These are phyloP conservation scores for Pocota personata DNA, from an alignment of 2,888 invertebrate genomes.

Conservation along the genomic window DNA sequence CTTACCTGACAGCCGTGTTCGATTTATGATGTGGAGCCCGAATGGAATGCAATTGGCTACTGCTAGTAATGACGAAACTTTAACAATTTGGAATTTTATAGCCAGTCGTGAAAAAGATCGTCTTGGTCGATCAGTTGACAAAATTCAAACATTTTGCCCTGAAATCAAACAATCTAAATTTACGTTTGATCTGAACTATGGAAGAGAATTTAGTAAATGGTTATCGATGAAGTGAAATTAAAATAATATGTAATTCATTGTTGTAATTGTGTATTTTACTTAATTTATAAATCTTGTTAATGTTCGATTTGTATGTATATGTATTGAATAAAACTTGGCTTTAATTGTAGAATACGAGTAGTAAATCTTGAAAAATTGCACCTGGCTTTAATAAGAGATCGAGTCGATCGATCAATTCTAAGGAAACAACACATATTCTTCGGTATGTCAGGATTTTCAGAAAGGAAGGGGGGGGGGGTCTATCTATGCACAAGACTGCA, in stretches of 20 bases:
- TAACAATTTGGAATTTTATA: constrained; percentile 82
- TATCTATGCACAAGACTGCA: too few species aligned
- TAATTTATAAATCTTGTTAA: too few species aligned
- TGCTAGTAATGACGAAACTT: constrained; percentile 81
- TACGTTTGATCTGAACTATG: constrained; percentile 22
- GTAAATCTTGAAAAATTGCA: too few species aligned
- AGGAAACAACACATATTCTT: too few species aligned
- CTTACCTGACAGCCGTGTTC: constrained; percentile 77
- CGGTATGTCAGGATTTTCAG: too few species aligned
- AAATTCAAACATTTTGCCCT: neutral
- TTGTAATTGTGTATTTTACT: neutral
- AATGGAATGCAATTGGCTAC: constrained; percentile 80
- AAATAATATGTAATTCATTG: neutral
- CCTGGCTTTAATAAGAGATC: too few species aligned
- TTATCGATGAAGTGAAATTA: constrained; percentile 21
- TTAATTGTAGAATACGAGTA: too few species aligned
- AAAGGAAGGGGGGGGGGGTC: too few species aligned
- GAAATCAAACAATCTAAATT: neutral
- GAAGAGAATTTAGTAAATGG: constrained; percentile 50
- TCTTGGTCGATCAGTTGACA: neutral
- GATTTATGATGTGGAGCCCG: constrained; percentile 81
- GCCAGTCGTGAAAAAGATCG: constrained; percentile 56
- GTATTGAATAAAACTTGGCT: too few species aligned
- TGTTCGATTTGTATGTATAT: too few species aligned
- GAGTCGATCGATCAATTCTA: too few species aligned